Conservation (phyloP, 1,140 invertebrate species). For the Euborellia annulipes region DNA sequence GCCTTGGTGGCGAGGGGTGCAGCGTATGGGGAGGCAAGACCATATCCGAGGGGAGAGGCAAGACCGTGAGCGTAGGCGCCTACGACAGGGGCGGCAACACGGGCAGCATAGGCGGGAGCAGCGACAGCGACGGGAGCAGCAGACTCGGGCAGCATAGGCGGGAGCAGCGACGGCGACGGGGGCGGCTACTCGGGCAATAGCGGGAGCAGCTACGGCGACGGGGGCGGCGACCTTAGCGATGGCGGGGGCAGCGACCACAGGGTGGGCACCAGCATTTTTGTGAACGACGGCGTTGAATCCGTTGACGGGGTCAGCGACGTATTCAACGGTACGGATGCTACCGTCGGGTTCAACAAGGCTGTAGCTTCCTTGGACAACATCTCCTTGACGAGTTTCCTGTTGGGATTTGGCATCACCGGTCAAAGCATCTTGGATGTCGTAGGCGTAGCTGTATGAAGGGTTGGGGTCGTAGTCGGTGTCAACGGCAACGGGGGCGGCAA, state of each 20-base stretch:
- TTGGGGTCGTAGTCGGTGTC: conserved; percentile 12
- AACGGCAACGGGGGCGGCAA: conserved; percentile 11
- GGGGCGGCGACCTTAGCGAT: not conserved
- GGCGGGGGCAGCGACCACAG: conserved; percentile 18
- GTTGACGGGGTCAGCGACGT: conserved; percentile 29
- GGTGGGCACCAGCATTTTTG: conserved; percentile 23
- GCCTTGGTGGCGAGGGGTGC: conserved; percentile 16
- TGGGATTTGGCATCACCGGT: conserved; percentile 17
- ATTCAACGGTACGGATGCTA: conserved; percentile 28
- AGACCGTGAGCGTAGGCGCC: conserved; percentile 17
- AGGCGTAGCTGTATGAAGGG: conserved; percentile 43
- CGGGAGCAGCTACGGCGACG: conserved; percentile 3
- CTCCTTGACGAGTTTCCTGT: conserved; percentile 16
- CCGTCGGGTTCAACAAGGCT: conserved; percentile 32
- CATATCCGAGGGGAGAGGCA: conserved; percentile 9
- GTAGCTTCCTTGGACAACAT: conserved; percentile 27
- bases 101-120: conserved; percentile 17
- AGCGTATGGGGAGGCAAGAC: conserved; percentile 7
- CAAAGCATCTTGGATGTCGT: conserved; percentile 41
- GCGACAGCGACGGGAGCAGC: conserved; percentile 19
- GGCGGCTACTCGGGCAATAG: conserved; percentile 14
- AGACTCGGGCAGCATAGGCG: conserved; percentile 15
- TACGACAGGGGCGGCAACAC: conserved; percentile 19
- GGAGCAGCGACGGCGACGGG: conserved; percentile 25
- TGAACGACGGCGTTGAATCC: conserved; percentile 30